Base-by-base conservation (phyloP, 2,888 invertebrate genomes). In the Aromia moschata region DNA sequence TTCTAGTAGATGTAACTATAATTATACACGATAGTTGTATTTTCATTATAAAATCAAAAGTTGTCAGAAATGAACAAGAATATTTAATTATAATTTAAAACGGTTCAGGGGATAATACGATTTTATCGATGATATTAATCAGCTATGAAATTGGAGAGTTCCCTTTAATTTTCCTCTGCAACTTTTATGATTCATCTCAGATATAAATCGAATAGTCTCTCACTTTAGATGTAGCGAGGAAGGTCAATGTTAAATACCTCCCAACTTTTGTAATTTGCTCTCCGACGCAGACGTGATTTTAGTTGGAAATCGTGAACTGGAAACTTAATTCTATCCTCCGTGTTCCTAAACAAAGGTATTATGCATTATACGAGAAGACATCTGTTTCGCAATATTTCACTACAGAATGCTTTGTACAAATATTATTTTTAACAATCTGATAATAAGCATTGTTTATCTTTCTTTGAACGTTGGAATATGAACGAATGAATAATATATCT, bases 181-280 rank as follows among this genome's bases (percentile, higher is more conserved):
- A 14, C 12, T 30, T 30, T 30, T 30, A 25, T 30, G 44, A 44
- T 44, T 11, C 12, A 44, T 30, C 15, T 30, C 3, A 12, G 5
- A 17, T 44, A 44, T 41, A 44, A 44, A 44, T 44, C 44, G 30
- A 30, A 30, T 30, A 3, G 20, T 12, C 25, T 5, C 11, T 18
- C 44, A 11, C 2, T 9, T 5, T 10, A 1, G 15, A 11, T 10
- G n/a, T 36, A 31, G 11, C 14, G 33, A 40, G 4, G 15, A 44
- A 57, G 57, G 57, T 57, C 57, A 57, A 51, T 57, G 51, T 44
- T 49, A 49, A 25, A 30, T 41, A 44, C 15, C 33, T 16, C 14
- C 12, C 10, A 56, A 49, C 57, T 43, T 49, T 43, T 36, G 31
- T 43, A 46, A 55, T 55, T 55, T 55, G n/a, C 30, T 17, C 37